A percentile compares a stretch with the other conserved stretches of the same genome.
Evolutionary conservation across 2,888 invertebrate genomes (phyloP).

Genomic region (Heliconius aoede): DNA sequence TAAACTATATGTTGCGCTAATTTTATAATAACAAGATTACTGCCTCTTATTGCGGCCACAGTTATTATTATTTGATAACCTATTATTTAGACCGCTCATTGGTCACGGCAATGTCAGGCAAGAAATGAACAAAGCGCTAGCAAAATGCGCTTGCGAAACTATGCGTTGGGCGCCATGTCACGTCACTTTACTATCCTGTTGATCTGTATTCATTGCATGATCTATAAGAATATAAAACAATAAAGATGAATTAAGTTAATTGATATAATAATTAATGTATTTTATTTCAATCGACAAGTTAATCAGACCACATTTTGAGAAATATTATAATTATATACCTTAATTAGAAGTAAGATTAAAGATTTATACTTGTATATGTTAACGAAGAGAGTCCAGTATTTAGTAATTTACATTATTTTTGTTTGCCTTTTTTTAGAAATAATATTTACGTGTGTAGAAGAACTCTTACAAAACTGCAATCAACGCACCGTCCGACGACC

Average conservation of each 20-base stretch:
- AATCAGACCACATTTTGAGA: no score
- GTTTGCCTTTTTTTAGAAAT: background rate
- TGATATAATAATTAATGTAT: no score
- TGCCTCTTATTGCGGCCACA: constrained; percentile 11
- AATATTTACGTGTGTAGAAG: constrained; percentile 1
- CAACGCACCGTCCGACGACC: constrained; percentile 13
- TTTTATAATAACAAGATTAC: constrained; percentile 27
- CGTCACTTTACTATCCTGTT: constrained; percentile 22
- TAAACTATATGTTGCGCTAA: constrained; percentile 23
- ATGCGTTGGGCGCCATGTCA: constrained; percentile 36
- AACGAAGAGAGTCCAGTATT: background rate
- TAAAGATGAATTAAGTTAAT: background rate
- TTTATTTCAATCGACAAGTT: no score
- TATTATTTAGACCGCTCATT: constrained; percentile 49
- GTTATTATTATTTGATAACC: constrained; percentile 38
- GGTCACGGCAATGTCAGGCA: constrained; percentile 61
- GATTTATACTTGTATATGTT: background rate
- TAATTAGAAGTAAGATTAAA: no score
- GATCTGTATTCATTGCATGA: constrained; percentile 8
- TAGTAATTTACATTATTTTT: background rate
- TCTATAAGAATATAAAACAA: background rate
- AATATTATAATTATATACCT: no score
- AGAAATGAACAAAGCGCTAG: constrained; percentile 54
- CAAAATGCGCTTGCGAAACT: constrained; percentile 64
- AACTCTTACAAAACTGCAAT: constrained; percentile 18